A percentile compares a stretch with the other conserved stretches of the same genome.
Conservation (phyloP, 2,888 invertebrate genomes). For the Bibio marci region DNA sequence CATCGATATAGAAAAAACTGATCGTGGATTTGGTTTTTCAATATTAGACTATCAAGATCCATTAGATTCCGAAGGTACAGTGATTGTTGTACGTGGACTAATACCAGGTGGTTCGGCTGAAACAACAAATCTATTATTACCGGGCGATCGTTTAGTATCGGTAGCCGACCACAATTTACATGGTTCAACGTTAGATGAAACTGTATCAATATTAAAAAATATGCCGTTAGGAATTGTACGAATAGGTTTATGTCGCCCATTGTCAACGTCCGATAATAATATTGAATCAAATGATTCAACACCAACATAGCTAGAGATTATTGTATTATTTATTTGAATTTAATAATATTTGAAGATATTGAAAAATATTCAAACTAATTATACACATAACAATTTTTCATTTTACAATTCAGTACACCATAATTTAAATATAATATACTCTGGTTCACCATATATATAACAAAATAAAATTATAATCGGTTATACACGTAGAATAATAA, state of each 20-base stretch:
- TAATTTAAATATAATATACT: too few species aligned
- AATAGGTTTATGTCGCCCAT: conserved; percentile 80
- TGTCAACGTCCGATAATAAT: conserved; percentile 29
- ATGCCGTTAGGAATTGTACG: conserved; percentile 78
- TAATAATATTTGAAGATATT: too few species aligned
- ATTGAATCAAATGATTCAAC: conserved; percentile 27
- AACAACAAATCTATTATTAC: conserved; percentile 81
- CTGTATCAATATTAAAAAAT: conserved; percentile 89
- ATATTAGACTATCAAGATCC: conserved; percentile 98
- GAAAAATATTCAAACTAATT: neutral
- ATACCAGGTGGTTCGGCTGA: conserved; percentile 98
- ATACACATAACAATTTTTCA: neutral
- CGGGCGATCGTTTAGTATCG: conserved; percentile 83
- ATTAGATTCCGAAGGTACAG: conserved; percentile 82
- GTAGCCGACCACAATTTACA: conserved; percentile 84
- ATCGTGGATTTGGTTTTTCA: conserved; percentile 94
- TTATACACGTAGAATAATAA: too few species aligned
- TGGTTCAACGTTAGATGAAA: conserved; percentile 84
- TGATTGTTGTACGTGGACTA: conserved; percentile 91
- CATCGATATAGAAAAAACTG: conserved; percentile 82
- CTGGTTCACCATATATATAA: too few species aligned
- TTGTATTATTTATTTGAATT: conserved; percentile 10
- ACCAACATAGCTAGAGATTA: conserved; percentile 21
- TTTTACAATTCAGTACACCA: neutral
- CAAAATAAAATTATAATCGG: too few species aligned